Percentiles rank a stretch among this genome's conserved stretches.
Conservation (phyloP, 2,888 invertebrate species). For the Trichogramma evanescens region DNA sequence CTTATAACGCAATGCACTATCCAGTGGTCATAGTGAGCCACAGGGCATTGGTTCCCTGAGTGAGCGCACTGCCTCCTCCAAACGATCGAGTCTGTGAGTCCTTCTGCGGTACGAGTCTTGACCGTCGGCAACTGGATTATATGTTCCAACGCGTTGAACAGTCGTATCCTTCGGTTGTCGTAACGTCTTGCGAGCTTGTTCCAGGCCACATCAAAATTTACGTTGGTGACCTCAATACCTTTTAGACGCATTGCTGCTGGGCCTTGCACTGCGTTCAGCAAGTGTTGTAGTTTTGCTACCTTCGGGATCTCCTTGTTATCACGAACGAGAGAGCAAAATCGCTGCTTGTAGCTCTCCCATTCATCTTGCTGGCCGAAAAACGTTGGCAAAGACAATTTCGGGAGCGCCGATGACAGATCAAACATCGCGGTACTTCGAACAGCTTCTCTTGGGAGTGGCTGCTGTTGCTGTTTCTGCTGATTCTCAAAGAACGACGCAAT, state of each 20-base stretch:
- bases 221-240: background rate
- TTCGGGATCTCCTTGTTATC: background rate
- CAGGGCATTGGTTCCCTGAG: too few species aligned
- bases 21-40: too few species aligned
- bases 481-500: too few species aligned
- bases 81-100: too few species aligned
- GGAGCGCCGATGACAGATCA: background rate
- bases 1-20: too few species aligned
- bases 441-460: too few species aligned
- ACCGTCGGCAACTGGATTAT: too few species aligned
- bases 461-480: too few species aligned
- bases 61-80: too few species aligned
- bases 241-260: background rate
- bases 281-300: background rate
- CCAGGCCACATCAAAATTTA: background rate
- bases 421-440: too few species aligned
- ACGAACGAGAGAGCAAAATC: background rate
- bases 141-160: background rate
- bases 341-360: background rate
- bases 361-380: background rate
- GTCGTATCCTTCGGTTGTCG: background rate
- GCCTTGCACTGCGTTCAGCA: background rate
- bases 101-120: too few species aligned
- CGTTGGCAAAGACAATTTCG: background rate
- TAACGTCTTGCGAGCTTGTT: background rate